Conservation (phyloP, 2,888 invertebrate species). For the Pharmacophagus antenor region DNA sequence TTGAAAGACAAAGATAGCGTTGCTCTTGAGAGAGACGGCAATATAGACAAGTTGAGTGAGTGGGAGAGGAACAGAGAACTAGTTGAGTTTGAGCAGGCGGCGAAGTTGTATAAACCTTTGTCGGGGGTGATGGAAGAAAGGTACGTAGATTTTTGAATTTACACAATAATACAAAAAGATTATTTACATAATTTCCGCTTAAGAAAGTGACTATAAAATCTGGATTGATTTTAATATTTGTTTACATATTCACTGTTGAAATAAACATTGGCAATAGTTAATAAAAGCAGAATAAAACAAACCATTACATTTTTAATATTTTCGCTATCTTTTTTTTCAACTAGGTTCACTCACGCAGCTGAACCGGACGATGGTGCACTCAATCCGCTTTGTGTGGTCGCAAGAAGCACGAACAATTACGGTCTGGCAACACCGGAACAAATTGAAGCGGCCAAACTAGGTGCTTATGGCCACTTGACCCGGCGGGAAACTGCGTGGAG, state of each 20-base stretch:
- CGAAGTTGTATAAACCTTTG: constrained; percentile 85
- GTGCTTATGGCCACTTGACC: constrained; percentile 89
- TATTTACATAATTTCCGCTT: too few species aligned
- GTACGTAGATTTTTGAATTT: too few species aligned
- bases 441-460: constrained; percentile 85
- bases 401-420: constrained; percentile 56
- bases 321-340: neutral
- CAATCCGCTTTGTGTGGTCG: constrained; percentile 59
- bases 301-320: too few species aligned
- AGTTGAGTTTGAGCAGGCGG: constrained; percentile 89
- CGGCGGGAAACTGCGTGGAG: constrained; percentile 87
- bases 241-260: too few species aligned
- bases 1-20: constrained; percentile 45
- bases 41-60: constrained; percentile 81
- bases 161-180: too few species aligned
- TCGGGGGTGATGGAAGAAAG: constrained; percentile 82
- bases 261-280: too few species aligned
- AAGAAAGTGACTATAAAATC: too few species aligned
- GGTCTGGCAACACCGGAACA: constrained; percentile 71
- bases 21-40: constrained; percentile 43
- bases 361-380: constrained; percentile 61
- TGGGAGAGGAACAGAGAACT: constrained; percentile 91
- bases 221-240: too few species aligned
- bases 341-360: constrained; percentile 68
- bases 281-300: too few species aligned